These are phyloP conservation scores for Cydia fagiglandana DNA, from an alignment of 1,140 invertebrate species.

Conservation along the genomic window DNA sequence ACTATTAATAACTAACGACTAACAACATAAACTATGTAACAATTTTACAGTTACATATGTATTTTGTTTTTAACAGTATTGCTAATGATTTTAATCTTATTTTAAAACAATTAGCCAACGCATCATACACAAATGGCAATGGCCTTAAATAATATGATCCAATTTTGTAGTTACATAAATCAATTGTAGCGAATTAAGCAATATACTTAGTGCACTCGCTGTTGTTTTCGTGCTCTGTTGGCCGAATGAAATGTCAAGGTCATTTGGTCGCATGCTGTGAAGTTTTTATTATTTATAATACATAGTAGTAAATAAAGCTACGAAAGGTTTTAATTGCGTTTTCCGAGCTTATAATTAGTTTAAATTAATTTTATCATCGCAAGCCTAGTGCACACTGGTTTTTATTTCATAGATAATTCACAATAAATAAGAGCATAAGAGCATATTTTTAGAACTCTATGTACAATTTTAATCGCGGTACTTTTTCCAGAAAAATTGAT, in stretches of 20 bases:
- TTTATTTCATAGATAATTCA: no score
- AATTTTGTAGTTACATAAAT: neutral
- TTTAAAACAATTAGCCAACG: neutral
- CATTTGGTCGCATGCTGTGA: neutral
- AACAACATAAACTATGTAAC: no score
- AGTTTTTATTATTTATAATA: neutral
- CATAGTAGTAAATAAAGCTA: neutral
- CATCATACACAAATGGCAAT: neutral
- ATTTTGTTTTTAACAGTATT: neutral
- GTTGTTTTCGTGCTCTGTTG: neutral
- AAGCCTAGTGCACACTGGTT: no score
- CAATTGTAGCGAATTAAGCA: conserved; percentile 3
- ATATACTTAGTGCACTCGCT: neutral
- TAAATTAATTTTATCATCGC: no score
- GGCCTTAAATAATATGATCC: neutral
- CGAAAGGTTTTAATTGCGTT: neutral
- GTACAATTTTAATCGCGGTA: no score
- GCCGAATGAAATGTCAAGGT: neutral
- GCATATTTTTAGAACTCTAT: no score
- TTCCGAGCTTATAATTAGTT: neutral
- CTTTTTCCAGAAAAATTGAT: no score
- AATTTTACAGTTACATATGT: neutral
- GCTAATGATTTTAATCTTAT: neutral
- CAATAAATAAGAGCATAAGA: no score
- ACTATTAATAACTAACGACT: no score